Conservation (phyloP, 2,113 vertebrate species). For the Saimiri boliviensis region DNA sequence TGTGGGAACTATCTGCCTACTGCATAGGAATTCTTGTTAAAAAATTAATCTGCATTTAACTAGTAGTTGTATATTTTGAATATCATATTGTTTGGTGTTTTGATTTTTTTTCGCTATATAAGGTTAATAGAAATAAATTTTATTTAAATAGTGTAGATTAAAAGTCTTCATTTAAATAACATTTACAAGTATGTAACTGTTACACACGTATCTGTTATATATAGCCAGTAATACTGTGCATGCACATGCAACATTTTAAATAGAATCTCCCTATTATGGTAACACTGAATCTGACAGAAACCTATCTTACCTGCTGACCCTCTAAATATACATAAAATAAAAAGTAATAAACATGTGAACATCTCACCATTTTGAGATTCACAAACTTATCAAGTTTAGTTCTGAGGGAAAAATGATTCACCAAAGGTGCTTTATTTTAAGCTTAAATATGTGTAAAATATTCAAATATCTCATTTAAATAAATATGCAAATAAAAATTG, state of each 20-base stretch:
- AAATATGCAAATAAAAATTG: neutral
- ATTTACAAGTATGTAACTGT: neutral
- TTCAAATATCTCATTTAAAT: slow-evolving; percentile 55
- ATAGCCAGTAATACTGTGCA: neutral
- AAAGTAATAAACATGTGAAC: slow-evolving; percentile 41
- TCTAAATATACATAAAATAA: slow-evolving; percentile 36
- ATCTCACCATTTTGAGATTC: neutral
- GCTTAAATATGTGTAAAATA: neutral
- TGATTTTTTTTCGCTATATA: slow-evolving; percentile 78
- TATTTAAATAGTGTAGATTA: slow-evolving; percentile 36
- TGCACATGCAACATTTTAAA: slow-evolving; percentile 30
- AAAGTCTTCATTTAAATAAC: slow-evolving; percentile 51
- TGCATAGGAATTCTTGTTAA: slow-evolving; percentile 91
- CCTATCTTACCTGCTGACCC: slow-evolving; percentile 3
- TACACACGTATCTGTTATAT: neutral
- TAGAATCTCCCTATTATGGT: slow-evolving; percentile 11
- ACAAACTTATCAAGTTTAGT: neutral
- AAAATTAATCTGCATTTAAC: slow-evolving; percentile 89
- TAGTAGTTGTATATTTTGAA: slow-evolving; percentile 89
- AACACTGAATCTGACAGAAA: slow-evolving; percentile 23
- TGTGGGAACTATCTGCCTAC: slow-evolving; percentile 93
- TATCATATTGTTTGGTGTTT: slow-evolving; percentile 90
- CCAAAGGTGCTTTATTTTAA: slow-evolving; percentile 4
- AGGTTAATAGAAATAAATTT: slow-evolving; percentile 75
- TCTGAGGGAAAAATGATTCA: neutral